Base-by-base conservation (phyloP, 2,113 vertebrate genomes). In the Aspidoscelis tigris region DNA sequence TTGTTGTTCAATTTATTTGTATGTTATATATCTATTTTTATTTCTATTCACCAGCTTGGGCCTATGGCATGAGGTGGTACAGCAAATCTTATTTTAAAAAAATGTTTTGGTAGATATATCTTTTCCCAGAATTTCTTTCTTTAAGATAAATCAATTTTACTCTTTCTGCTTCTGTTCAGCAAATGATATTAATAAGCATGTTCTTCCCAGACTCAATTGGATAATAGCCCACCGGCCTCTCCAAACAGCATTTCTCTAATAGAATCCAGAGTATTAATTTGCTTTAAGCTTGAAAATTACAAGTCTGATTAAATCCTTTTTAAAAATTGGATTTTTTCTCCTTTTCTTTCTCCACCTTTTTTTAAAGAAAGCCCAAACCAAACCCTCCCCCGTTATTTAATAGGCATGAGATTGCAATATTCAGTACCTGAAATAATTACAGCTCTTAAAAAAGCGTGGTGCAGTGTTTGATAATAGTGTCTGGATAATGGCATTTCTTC, bases 361-460 rank as follows among this genome's bases (percentile, higher is more conserved):
- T 65, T 24, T 7, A 24, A 24, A 44, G 12, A 85, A 88, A 78
- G 5, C 81, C 21, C 44, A 83, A 6, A 21, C 76, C 84, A 86
- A 93, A 89, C 75, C 50, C 68, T n/a, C 11, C 2, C 81, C 6
- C 64, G 69, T 72, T 68, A 78, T 82, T 85, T 89, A 93, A 90
- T 88, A 89, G 87, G 87, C 83, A 91, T 90, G 90, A 84, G 43
- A 86, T 89, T 93, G 77, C 72, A 83, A 78, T 90, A 79, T 95
- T 91, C 88, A 91, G 26, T 90, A 88, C 88, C 87, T 88, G 83
- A 91, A 70, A 90, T 88, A 94, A 95, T 94, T 93, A 82, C 75
- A 86, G 55, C 80, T 76, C 89, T 93, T 81, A 89, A 87, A 87
- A 68, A 90, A 92, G 83, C 89, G 89, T 81, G 58, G 81, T 4